Evolutionary conservation across 2,113 vertebrate genomes (phyloP).

Genomic region (Festucalex cinctus): DNA sequence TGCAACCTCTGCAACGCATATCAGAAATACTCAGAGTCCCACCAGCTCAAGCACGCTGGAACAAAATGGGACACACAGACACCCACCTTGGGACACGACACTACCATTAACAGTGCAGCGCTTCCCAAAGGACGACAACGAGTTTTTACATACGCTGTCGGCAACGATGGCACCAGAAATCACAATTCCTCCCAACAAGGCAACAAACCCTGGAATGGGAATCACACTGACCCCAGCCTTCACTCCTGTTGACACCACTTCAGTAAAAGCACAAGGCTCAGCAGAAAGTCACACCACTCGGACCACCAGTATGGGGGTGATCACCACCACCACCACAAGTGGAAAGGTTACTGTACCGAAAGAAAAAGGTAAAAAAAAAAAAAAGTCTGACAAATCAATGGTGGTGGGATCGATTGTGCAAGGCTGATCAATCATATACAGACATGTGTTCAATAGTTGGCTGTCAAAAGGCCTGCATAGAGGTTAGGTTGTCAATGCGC

Average conservation of each 20-base stretch:
- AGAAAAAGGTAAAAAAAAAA: conserved; percentile 69
- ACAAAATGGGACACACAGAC: conserved; percentile 37
- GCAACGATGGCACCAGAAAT: conserved; percentile 40
- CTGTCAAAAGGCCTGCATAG: conserved; percentile 22
- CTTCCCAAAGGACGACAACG: conserved; percentile 18
- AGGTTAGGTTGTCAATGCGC: not conserved
- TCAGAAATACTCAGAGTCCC: conserved; percentile 40
- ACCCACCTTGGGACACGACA: conserved; percentile 22
- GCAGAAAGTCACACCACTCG: conserved; percentile 4
- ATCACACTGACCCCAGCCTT: conserved; percentile 13
- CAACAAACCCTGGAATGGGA: conserved; percentile 29
- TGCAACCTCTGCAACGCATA: conserved; percentile 38
- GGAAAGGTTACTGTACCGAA: conserved; percentile 36
- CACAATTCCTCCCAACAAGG: conserved; percentile 42
- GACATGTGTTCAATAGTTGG: conserved; percentile 33
- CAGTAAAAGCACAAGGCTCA: conserved; percentile 16
- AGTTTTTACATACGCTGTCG: conserved; percentile 13
- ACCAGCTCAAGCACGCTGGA: conserved; percentile 27
- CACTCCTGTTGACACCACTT: conserved; percentile 21
- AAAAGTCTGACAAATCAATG: conserved; percentile 51
- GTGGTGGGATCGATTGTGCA: conserved; percentile 30
- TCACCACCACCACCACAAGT: conserved; percentile 16
- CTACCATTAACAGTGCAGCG: conserved; percentile 10
- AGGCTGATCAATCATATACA: conserved; percentile 53
- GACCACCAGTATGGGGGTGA: not conserved